Base-by-base conservation (phyloP, 2,113 vertebrate species). In the Solea solea region DNA sequence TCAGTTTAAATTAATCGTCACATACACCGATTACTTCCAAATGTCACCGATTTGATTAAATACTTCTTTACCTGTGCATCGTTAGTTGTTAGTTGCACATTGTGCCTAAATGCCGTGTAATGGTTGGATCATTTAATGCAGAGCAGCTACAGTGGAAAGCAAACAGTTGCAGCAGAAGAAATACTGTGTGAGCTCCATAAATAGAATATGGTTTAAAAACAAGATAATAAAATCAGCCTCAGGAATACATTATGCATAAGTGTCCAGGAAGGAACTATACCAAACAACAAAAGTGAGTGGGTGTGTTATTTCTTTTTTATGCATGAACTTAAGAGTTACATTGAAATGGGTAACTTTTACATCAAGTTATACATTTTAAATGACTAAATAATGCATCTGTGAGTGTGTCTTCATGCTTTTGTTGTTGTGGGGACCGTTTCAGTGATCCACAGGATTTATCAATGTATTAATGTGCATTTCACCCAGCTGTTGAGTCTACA, bases 221-320 rank as follows among this genome's bases (percentile, higher is more conserved):
- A 52, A 54, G 14, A 44, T 55, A 53, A 50, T 57, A 45, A 52
- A 74, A 73, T 72, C 50, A n/a, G 44, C 52, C 14, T 1, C 2
- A 9, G 27, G 3, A 14, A 74, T 81, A 14, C 44, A 75, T 85
- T 51, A 78, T 81, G 41, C 58, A 78, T 60, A 49, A 57, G 42
- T 2, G 27, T 41, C 45, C n/a, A 67, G 5, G 8, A 70, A 40
- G n/a, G 5, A 42, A 34, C 34, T 21, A 21, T 21, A 34, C 3
- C 34, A 34, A 54, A 40, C 13, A 34, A 53, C 7, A 44, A 42
- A 52, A 53, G 55, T 25, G 53, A 58, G 40, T 0, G 1, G 7
- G 11, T 15, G 1, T 21, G 39, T 56, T 39, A 34, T 4, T 34
- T 5, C 44, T 11, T 48, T 14, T 48, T 12, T 48, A 10, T 48